Base-by-base conservation (phyloP, 64 coral and sea anemone genomes). In the Stylophora pistillata region DNA sequence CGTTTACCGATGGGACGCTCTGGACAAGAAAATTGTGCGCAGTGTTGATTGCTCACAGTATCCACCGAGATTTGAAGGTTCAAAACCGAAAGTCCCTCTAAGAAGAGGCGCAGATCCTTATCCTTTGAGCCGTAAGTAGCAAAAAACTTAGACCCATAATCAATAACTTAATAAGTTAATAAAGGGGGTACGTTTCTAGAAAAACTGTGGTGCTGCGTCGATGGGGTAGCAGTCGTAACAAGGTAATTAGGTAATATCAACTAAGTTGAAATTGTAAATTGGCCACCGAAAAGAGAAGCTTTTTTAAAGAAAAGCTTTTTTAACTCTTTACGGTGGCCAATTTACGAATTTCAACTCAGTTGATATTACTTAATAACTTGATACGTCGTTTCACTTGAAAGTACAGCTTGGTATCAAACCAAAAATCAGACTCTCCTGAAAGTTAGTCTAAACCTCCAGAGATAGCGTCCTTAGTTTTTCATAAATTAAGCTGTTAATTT, bases 31-130 rank as follows among this genome's bases (percentile, higher is more conserved):
- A 30, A 91, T 94, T 64, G 93, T 93, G 59, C 87, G 88, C 13
- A 99, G 97, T 85, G 90, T 95, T 7, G 93, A 99, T 88, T 99
- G 97, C 81, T 89, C 93, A 23, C 90, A 89, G n/a, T 90, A 93
- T 76, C 88, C 86, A 55, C 97, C 97, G 53, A 99, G 79, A 32
- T 93, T 93, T 86, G 97, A 95, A 81, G 93, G 80, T 27, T 62
- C 80, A 65, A 84, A 84, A 84, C 23, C 23, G 4, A 84, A 84
- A 70, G 80, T 25, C 27, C 80, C 80, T 14, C 33, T 68, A 1
- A 64, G 80, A 4, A 84, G 80, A 84, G 80, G 18, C 13, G 80
- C 61, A 13, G 80, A 84, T 15, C 80, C 64, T 37, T 69, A 70
- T 70, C 80, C 80, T 70, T 55, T 84, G 61, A 84, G 80, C 32